These are phyloP conservation scores for Ashinkailepas kermadecensis DNA, from an alignment of 2,888 invertebrate genomes.

Conservation along the genomic window DNA sequence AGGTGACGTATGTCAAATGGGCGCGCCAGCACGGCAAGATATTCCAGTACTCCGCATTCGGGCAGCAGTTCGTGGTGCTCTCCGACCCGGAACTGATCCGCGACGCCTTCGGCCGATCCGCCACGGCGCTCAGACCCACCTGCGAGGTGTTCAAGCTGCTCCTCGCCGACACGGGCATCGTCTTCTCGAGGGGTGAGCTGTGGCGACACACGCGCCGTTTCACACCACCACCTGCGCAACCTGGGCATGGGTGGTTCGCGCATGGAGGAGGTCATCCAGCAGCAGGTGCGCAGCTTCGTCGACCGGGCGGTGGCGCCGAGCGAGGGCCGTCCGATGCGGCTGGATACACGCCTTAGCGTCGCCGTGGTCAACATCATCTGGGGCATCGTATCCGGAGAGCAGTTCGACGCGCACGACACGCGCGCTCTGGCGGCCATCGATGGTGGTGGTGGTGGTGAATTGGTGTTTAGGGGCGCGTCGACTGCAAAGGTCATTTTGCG, in stretches of 20 bases:
- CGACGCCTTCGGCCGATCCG: background rate
- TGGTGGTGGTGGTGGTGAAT: no score
- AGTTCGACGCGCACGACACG: background rate
- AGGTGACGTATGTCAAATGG: background rate
- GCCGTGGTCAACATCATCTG: constrained; percentile 26
- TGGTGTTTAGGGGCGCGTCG: no score
- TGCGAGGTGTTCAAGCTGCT: background rate
- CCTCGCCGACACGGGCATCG: background rate
- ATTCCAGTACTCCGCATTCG: background rate
- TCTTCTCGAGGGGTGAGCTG: background rate
- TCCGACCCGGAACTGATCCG: background rate
- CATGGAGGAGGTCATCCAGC: constrained; percentile 16
- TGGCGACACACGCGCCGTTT: constrained; percentile 17
- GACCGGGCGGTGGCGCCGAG: background rate
- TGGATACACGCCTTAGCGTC: background rate
- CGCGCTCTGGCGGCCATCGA: background rate
- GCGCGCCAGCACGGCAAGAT: background rate
- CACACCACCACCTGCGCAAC: background rate
- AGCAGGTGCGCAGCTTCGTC: constrained; percentile 4
- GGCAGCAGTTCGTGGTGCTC: background rate
- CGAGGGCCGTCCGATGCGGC: background rate
- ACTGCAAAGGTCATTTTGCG: no score
- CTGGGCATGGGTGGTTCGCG: constrained; percentile 20
- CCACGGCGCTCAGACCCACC: background rate
- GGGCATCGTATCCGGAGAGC: constrained; percentile 14